These are phyloP conservation scores for Megaleporinus macrocephalus DNA, from an alignment of 2,113 vertebrate genomes.

Conservation along the genomic window DNA sequence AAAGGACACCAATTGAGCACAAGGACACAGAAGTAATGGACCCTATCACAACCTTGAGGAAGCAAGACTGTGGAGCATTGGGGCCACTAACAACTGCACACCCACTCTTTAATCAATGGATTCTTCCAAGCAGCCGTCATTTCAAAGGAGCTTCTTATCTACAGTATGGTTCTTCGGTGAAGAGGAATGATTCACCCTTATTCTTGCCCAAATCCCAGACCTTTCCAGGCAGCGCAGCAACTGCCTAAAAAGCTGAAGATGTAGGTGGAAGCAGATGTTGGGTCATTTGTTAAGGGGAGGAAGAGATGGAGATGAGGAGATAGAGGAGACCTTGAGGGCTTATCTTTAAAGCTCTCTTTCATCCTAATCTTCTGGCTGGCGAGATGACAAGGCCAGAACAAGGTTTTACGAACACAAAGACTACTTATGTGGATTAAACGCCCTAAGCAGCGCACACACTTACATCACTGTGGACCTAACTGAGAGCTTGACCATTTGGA, in stretches of 20 bases:
- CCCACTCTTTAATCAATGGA: constrained; percentile 43
- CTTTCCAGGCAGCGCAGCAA: constrained; percentile 33
- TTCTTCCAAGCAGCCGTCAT: constrained; percentile 16
- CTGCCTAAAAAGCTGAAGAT: constrained; percentile 28
- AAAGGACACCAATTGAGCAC: constrained; percentile 40
- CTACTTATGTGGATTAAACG: constrained; percentile 48
- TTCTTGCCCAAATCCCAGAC: constrained; percentile 30
- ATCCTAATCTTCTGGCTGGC: constrained; percentile 65
- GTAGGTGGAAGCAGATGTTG: constrained; percentile 62
- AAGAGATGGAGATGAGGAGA: constrained; percentile 61
- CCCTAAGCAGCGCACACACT: constrained; percentile 4
- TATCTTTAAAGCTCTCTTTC: constrained; percentile 59
- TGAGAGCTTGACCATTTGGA: constrained; percentile 29
- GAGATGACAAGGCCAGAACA: constrained; percentile 54
- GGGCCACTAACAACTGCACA: not conserved
- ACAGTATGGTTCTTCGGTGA: constrained; percentile 35
- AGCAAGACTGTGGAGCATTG: not conserved
- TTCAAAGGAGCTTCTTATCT: constrained; percentile 44
- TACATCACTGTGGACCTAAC: constrained; percentile 19
- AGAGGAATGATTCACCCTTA: constrained; percentile 36
- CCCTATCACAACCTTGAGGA: constrained; percentile 25
- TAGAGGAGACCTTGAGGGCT: constrained; percentile 55
- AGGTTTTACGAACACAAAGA: constrained; percentile 46
- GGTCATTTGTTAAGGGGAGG: constrained; percentile 59
- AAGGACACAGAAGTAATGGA: constrained; percentile 42